Evolutionary conservation across 2,888 invertebrate genomes (phyloP).

Genomic region (Hirtodrosophila trivittata): DNA sequence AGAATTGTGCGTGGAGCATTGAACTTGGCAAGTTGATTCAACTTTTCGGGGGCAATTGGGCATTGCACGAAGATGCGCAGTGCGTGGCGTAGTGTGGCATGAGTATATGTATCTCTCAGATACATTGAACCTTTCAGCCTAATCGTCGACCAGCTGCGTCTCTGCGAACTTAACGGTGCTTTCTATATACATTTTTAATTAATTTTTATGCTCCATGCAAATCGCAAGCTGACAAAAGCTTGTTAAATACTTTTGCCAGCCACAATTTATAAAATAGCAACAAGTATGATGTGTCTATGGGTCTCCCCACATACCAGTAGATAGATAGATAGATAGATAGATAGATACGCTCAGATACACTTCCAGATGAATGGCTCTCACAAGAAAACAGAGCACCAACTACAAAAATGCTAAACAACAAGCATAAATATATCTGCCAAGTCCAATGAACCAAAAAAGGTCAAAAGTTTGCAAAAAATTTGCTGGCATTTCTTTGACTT

Average conservation of each 20-base stretch:
- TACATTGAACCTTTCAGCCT: slow-evolving; percentile 61
- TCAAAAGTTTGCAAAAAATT: slow-evolving; percentile 65
- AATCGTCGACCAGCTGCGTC: slow-evolving; percentile 15
- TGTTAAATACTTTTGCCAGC: slow-evolving; percentile 52
- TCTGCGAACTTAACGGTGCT: slow-evolving; percentile 37
- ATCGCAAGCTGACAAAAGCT: slow-evolving; percentile 39
- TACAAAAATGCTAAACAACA: slow-evolving; percentile 22
- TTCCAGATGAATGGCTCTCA: slow-evolving; percentile 49
- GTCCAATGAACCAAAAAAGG: slow-evolving; percentile 76
- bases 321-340: slow-evolving; percentile 44
- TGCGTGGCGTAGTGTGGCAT: too few relatives aligned
- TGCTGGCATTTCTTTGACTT: slow-evolving; percentile 21
- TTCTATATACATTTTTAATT: slow-evolving; percentile 61
- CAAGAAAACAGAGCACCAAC: slow-evolving; percentile 36
- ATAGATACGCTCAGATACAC: slow-evolving; percentile 32
- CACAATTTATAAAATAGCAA: slow-evolving; percentile 44
- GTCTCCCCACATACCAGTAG: slow-evolving; percentile 11
- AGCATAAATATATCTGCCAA: slow-evolving; percentile 15
- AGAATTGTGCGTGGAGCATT: slow-evolving; percentile 48
- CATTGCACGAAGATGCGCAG: slow-evolving; percentile 8
- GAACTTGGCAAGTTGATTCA: slow-evolving; percentile 72
- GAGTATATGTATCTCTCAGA: slow-evolving; percentile 50
- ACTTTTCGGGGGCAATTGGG: slow-evolving; percentile 42
- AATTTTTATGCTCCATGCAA: slow-evolving; percentile 60
- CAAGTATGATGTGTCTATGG: slow-evolving; percentile 63